A percentile compares a stretch with the other conserved stretches of the same genome.
These are phyloP conservation scores for Pelusios castaneus DNA, from an alignment of 2,113 vertebrate species.

Conservation along the genomic window DNA sequence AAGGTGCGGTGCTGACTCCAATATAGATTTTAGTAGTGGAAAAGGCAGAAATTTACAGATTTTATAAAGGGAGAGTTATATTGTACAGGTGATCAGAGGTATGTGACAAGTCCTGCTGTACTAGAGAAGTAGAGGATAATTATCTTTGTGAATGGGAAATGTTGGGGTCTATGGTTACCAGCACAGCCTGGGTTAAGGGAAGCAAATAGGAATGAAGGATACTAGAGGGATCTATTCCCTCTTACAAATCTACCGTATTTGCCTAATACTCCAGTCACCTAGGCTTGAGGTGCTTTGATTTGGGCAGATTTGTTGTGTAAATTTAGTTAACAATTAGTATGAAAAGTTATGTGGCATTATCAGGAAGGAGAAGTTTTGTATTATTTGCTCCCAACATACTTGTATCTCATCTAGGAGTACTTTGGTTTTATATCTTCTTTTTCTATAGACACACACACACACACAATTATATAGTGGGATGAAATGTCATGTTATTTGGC, in stretches of 20 bases:
- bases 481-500: background rate
- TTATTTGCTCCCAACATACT: background rate
- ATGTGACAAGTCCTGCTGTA: background rate
- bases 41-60: background rate
- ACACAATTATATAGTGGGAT: background rate
- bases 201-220: background rate
- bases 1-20: background rate
- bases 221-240: background rate
- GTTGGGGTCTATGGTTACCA: background rate
- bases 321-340: background rate
- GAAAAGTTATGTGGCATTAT: background rate
- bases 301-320: background rate
- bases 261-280: background rate
- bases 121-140: background rate
- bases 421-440: background rate
- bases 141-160: slow-evolving; percentile 26
- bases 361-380: background rate
- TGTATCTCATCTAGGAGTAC: background rate
- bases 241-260: background rate
- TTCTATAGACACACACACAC: background rate
- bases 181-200: background rate
- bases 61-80: background rate
- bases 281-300: background rate
- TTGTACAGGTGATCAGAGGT: background rate
- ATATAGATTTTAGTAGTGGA: background rate